These are phyloP conservation scores for Notodonta dromedarius DNA, from an alignment of 2,888 invertebrate genomes.

Conservation along the genomic window DNA sequence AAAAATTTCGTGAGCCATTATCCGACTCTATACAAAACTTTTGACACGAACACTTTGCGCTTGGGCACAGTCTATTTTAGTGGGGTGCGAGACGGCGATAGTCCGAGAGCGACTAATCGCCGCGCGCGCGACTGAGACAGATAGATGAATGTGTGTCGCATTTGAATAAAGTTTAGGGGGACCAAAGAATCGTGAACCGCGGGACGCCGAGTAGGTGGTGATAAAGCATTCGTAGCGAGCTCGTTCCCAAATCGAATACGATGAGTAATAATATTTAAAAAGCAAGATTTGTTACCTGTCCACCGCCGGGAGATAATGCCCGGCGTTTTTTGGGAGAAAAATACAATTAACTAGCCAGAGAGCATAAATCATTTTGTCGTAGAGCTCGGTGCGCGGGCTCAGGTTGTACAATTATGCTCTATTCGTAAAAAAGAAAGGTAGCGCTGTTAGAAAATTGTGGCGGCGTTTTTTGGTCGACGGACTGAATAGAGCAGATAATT, in stretches of 20 bases:
- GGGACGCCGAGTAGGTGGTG: slow-evolving; percentile 84
- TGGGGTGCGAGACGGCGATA: slow-evolving; percentile 74
- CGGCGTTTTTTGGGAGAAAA: slow-evolving; percentile 76
- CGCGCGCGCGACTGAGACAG: slow-evolving; percentile 67
- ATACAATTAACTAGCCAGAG: slow-evolving; percentile 81
- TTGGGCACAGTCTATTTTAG: slow-evolving; percentile 84
- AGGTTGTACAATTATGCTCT: slow-evolving; percentile 77
- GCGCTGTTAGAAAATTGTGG: slow-evolving; percentile 63
- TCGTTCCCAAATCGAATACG: slow-evolving; percentile 82
- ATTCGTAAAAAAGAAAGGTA: slow-evolving; percentile 65
- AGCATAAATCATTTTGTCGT: slow-evolving; percentile 74
- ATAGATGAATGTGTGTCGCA: slow-evolving; percentile 77
- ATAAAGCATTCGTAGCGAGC: slow-evolving; percentile 83
- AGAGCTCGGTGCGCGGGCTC: slow-evolving; percentile 63
- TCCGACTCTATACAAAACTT: slow-evolving; percentile 79
- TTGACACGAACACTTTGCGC: slow-evolving; percentile 84
- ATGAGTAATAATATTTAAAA: slow-evolving; percentile 84
- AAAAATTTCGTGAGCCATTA: slow-evolving; percentile 83
- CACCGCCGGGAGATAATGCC: slow-evolving; percentile 77
- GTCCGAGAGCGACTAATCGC: slow-evolving; percentile 56
- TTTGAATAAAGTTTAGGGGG: slow-evolving; percentile 83
- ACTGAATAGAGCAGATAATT: slow-evolving; percentile 62
- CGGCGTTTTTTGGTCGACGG: slow-evolving; percentile 41
- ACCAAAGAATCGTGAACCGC: slow-evolving; percentile 77
- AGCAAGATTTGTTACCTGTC: slow-evolving; percentile 84